Conservation (phyloP, 2,888 invertebrate species). For the Harpalus rubripes region DNA sequence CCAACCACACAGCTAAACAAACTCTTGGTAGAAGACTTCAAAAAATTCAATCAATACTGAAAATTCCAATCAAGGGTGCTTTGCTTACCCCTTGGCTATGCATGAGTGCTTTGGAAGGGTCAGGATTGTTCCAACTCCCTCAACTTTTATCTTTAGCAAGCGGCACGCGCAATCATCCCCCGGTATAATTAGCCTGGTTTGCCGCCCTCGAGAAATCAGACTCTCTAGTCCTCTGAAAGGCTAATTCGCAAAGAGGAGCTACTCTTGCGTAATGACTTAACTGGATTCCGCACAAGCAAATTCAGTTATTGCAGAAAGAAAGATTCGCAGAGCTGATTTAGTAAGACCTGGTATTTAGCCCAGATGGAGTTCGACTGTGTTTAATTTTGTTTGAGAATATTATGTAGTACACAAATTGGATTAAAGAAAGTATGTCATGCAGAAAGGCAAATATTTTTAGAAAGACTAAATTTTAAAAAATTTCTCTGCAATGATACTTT, state of each 20-base stretch:
- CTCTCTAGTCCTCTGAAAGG: constrained; percentile 37
- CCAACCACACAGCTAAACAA: neutral
- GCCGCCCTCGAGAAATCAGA: constrained; percentile 70
- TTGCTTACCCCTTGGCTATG: constrained; percentile 5
- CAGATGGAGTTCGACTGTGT: neutral
- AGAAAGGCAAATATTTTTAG: neutral
- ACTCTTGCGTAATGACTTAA: constrained; percentile 74
- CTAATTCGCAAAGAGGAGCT: constrained; percentile 69
- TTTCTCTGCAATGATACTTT: too few species aligned
- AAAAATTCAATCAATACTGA: constrained; percentile 23
- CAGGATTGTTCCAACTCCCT: constrained; percentile 26
- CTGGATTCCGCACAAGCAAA: constrained; percentile 74
- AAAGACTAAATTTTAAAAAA: neutral
- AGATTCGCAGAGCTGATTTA: neutral
- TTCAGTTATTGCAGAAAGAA: constrained; percentile 56
- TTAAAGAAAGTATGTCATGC: neutral
- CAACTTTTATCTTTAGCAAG: constrained; percentile 16
- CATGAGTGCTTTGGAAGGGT: constrained; percentile 35
- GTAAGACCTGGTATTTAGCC: neutral
- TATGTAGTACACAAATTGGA: neutral
- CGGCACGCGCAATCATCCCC: constrained; percentile 29
- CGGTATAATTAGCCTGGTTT: constrained; percentile 54
- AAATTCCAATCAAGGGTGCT: constrained; percentile 44
- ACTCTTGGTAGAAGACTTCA: neutral
- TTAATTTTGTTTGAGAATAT: neutral